A percentile compares a stretch with the other conserved stretches of the same genome.
These are phyloP conservation scores for Lasioglossum villosulum DNA, from an alignment of 2,888 invertebrate genomes.

Conservation along the genomic window DNA sequence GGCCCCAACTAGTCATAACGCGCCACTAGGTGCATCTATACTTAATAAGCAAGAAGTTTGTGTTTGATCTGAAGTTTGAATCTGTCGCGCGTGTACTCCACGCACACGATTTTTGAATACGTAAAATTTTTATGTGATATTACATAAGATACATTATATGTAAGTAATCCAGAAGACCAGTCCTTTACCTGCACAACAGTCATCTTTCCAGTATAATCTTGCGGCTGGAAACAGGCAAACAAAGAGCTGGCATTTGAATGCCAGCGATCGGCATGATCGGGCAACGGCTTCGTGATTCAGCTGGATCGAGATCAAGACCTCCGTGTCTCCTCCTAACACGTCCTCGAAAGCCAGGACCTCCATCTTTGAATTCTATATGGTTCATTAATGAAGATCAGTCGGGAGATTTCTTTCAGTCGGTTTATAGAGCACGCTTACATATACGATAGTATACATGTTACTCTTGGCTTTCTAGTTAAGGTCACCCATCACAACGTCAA, in stretches of 20 bases:
- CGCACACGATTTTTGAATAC: too few relatives aligned
- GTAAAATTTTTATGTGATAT: not conserved
- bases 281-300: constrained; percentile 63
- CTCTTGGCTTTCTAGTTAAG: not conserved
- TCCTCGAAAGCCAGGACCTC: constrained; percentile 30
- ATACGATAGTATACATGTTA: not conserved
- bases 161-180: constrained; percentile 30
- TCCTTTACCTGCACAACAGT: constrained; percentile 38
- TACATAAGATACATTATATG: not conserved
- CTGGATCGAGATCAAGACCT: constrained; percentile 53
- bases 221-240: constrained; percentile 67
- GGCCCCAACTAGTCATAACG: too few relatives aligned
- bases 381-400: constrained; percentile 21
- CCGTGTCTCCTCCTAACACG: not conserved
- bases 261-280: constrained; percentile 69
- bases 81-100: too few relatives aligned
- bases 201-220: constrained; percentile 63
- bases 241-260: constrained; percentile 81
- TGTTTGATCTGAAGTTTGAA: too few relatives aligned
- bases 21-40: too few relatives aligned
- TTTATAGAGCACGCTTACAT: not conserved
- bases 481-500: not conserved
- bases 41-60: too few relatives aligned
- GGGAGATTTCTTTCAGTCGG: not conserved
- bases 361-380: constrained; percentile 9